Evolutionary conservation across 1,140 invertebrate species (phyloP), one percentile per base, ranked within the genome.

Genomic region (Cecropterus lyciades): DNA sequence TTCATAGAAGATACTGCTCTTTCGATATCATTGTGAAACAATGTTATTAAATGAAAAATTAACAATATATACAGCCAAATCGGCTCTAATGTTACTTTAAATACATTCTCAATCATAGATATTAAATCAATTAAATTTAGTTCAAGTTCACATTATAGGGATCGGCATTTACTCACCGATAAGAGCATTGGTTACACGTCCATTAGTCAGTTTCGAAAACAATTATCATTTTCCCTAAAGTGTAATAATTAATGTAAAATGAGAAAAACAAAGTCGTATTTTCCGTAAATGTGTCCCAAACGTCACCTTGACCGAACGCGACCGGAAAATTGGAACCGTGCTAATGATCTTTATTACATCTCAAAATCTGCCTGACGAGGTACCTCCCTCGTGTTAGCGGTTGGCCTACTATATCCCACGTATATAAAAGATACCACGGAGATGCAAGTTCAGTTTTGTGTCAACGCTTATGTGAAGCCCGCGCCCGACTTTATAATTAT

Each of bases 261-360:
- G 3, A 3, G 4, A 10, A n/a, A 37, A 37, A 37, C 9, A 37
- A 37, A 37, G 33, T n/a, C 33, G 33, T 37, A 10, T 6, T 37
- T 37, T 37, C 33, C 33, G 10, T 37, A 37, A 37, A 37, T 37
- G 10, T 37, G 33, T 37, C 75, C 43, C 48, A 57, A 76, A 71
- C 65, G 73, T 87, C 78, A 79, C 86, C 84, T 87, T 86, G 84
- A 82, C 79, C 82, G 83, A 55, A 79, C 48, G 51, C 82, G 75
- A 88, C 86, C 86, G 82, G 82, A 80, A 83, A 77, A 79, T 55
- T 60, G 42, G 73, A 89, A 83, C 77, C 84, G 77, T 84, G 88
- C 72, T 89, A 91, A 88, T 67, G 84, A 87, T 87, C 76, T 84
- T 87, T 84, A 88, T 84, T 84, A 80, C 76, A 79, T 82, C 80